Evolutionary conservation across 1,140 invertebrate genomes (phyloP).

Genomic region (Potamilus streckersoni): DNA sequence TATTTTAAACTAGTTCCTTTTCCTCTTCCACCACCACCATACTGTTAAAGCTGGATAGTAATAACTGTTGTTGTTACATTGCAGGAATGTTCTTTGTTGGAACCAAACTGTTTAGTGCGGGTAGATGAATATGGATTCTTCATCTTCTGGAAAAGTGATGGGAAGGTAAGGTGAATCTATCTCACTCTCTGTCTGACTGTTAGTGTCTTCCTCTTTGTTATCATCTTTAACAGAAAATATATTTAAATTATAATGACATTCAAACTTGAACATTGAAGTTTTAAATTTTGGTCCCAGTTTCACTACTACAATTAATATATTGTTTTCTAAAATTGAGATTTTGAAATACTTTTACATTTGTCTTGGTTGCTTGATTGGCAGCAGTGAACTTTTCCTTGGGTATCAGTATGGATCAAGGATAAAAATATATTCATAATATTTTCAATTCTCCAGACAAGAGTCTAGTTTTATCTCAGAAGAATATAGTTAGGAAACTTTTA

Average conservation of each 20-base stretch:
- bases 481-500: too few relatives aligned
- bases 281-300: not conserved
- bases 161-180: constrained; percentile 76
- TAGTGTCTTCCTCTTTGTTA: not conserved
- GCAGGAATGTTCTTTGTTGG: constrained; percentile 75
- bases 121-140: constrained; percentile 99
- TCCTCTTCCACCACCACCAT: not conserved
- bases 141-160: constrained; percentile 98
- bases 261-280: not conserved
- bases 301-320: not conserved
- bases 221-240: not conserved
- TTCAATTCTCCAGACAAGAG: too few relatives aligned
- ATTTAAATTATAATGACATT: not conserved
- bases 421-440: too few relatives aligned
- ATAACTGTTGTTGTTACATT: constrained; percentile 7
- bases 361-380: too few relatives aligned
- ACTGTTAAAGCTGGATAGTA: not conserved
- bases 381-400: too few relatives aligned
- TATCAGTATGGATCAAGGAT: too few relatives aligned
- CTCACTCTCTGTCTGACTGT: not conserved
- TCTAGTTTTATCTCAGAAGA: too few relatives aligned
- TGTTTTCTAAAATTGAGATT: not conserved
- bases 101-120: constrained; percentile 90
- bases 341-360: not conserved
- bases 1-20: not conserved